Base-by-base conservation (phyloP, 2,888 invertebrate genomes). In the Himalopsyche anomala region DNA sequence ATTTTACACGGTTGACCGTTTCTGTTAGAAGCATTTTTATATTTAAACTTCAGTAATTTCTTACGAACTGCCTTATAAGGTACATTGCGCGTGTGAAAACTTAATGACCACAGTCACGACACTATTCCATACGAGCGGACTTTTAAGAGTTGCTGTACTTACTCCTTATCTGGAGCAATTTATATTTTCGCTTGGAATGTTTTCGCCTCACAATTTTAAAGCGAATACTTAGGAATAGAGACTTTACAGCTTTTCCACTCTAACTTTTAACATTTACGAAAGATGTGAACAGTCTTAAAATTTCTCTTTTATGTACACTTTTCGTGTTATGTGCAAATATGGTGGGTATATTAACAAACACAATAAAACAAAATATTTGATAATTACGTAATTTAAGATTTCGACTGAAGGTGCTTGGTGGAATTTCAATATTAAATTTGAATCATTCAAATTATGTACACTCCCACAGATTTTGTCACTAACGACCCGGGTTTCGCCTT, bases 31-130 rank as follows among this genome's bases (percentile, higher is more conserved):
- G 5, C 42, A 45, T 45, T 9, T 45, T 45, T 45, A 45, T 9
- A 2, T 45, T 45, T 45, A 5, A 9, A 45, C 45, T 45, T 45
- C 9, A 9, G 8, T 9, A 51, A 51, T 62, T 62, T 19, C 62
- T 62, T 62, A 11, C 3, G n/a, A 28, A 62, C 19, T 19, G 54
- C 28, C n/a, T 19, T 80, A 42, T 85, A 62, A 81, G 38, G 54
- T 55, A 55, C 36, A 55, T 82, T 55, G 56, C 38, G 54, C 85
- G 82, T 28, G 85, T 74, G 82, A 81, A 82, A 82, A 42, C 74
- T 85, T 85, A 85, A 85, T 69, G 82, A 81, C 74, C 55, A 74
- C 85, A 45, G 85, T 85, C 82, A 85, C 81, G 85, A 54, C 55
- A 69, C 69, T 54, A 42, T 62, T 82, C 82, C 81, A 69, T 74